Conservation (phyloP, 2,113 vertebrate species). For the Phylloscopus trochilus region DNA sequence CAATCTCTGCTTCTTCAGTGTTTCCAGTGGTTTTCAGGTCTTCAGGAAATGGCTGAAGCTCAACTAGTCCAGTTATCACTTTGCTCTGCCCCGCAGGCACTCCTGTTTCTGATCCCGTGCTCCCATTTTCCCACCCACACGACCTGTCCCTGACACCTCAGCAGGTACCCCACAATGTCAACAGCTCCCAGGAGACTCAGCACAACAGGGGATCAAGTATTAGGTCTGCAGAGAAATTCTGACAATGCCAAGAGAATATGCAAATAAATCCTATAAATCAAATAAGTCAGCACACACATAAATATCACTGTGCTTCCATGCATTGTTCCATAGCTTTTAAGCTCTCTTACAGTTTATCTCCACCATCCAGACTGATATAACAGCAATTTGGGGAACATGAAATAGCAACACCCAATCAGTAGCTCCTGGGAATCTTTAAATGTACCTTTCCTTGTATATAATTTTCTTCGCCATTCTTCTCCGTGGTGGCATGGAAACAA, state of each 20-base stretch:
- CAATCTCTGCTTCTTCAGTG: neutral
- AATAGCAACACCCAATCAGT: neutral
- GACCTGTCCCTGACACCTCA: neutral
- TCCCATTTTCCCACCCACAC: neutral
- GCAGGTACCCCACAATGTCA: neutral
- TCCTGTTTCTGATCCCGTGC: neutral
- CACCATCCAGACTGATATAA: neutral
- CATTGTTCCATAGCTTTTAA: neutral
- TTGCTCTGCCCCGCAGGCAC: neutral
- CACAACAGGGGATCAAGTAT: neutral
- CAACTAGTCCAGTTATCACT: neutral
- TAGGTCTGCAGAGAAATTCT: neutral
- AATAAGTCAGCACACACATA: neutral
- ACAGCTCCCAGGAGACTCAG: neutral
- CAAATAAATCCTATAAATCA: neutral
- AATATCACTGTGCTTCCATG: neutral
- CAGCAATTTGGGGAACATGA: neutral
- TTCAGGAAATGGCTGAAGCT: neutral
- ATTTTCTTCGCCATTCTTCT: constrained; percentile 14
- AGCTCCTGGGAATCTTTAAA: constrained; percentile 8
- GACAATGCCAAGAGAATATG: neutral
- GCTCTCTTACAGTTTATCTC: neutral
- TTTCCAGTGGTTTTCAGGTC: neutral
- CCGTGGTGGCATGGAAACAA: constrained; percentile 5
- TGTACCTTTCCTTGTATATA: neutral